Evolutionary conservation across 2,797 vertebrate species (phyloP).

Genomic region (Thamnophis elegans): DNA sequence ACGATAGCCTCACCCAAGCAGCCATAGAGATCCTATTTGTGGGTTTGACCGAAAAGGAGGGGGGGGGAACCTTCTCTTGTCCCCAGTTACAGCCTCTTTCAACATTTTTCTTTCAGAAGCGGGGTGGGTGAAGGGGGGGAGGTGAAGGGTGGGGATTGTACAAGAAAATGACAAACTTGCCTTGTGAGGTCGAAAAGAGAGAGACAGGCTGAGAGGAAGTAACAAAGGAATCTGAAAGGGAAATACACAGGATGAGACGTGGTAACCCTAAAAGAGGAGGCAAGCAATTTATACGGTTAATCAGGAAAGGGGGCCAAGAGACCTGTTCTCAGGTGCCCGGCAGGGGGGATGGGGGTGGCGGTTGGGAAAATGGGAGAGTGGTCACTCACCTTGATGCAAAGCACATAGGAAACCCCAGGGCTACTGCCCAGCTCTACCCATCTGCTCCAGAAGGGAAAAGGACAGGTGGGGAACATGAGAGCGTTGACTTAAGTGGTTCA

Average conservation of each 20-base stretch:
- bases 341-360: neutral
- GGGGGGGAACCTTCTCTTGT: neutral
- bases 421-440: slow-evolving; percentile 2
- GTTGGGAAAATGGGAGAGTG: neutral
- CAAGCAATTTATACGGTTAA: slow-evolving; percentile 59
- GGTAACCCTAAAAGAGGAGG: slow-evolving; percentile 69
- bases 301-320: neutral
- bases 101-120: slow-evolving; percentile 70
- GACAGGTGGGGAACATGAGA: neutral
- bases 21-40: slow-evolving; percentile 6
- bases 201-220: slow-evolving; percentile 88
- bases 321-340: neutral
- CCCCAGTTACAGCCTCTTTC: slow-evolving; percentile 68
- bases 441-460: neutral
- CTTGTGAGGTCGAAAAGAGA: slow-evolving; percentile 95
- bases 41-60: slow-evolving; percentile 17
- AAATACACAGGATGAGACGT: slow-evolving; percentile 76
- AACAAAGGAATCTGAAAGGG: slow-evolving; percentile 94
- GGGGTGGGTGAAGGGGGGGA: too few relatives aligned
- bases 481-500: neutral
- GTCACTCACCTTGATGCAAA: slow-evolving; percentile 59
- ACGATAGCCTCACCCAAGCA: neutral
- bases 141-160: slow-evolving; percentile 13
- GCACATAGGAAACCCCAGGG: slow-evolving; percentile 33
- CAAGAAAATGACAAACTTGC: slow-evolving; percentile 81